Conservation (phyloP, 2,113 vertebrate genomes). For the Paramisgurnus dabryanus region DNA sequence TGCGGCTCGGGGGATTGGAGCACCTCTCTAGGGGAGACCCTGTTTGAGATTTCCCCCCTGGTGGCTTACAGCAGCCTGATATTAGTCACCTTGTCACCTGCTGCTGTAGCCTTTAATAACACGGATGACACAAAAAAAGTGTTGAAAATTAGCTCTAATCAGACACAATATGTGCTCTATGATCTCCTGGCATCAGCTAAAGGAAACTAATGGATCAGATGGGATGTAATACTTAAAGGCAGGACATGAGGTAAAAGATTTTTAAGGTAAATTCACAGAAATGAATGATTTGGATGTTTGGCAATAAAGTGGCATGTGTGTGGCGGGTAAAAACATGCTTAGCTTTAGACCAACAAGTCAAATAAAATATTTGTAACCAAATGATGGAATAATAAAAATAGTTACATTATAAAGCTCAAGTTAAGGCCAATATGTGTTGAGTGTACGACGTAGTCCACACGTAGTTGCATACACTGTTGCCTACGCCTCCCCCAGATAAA, state of each 20-base stretch:
- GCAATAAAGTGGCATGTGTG: no score
- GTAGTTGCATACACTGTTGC: no score
- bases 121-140: conserved; percentile 48
- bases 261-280: neutral
- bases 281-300: no score
- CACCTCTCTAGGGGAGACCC: conserved; percentile 49
- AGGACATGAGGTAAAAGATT: no score
- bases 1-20: conserved; percentile 64
- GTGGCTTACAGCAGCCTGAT: conserved; percentile 80
- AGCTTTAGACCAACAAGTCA: neutral
- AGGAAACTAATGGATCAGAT: neutral
- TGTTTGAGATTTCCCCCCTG: conserved; percentile 66
- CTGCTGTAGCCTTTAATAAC: conserved; percentile 75
- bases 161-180: conserved; percentile 8
- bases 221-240: neutral
- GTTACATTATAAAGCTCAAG: no score
- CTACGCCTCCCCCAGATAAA: no score
- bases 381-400: no score
- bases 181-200: conserved; percentile 2
- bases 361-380: neutral
- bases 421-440: no score
- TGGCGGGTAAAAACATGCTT: no score
- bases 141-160: conserved; percentile 38
- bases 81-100: conserved; percentile 74
- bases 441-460: no score